Evolutionary conservation across 2,888 invertebrate genomes (phyloP), one percentile per base, ranked within the genome.

Genomic region (Synergus itoensis): DNA sequence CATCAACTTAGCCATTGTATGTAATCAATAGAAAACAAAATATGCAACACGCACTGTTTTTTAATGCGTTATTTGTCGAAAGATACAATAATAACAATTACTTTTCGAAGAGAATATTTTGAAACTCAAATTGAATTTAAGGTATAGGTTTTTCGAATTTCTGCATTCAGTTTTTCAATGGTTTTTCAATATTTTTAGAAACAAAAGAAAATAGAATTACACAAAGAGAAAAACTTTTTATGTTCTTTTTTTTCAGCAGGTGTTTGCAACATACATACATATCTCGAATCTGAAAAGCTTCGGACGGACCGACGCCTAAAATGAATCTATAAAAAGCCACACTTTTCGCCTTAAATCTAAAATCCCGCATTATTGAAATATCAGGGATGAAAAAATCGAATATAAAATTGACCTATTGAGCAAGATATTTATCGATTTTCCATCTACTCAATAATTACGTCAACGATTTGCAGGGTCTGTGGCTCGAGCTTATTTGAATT

Each of bases 401-500:
- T 62, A 5, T 62, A 62, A 62, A 62, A 28, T 28, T 62, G 14
- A 62, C 62, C 12, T 62, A 62, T 11, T 11, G 11, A 77, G 45
- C 4, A 48, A 5, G 60, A 79, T 76, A 79, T 81, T 65, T 75
- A 84, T 82, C 77, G 80, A 85, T 85, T 82, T 82, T 78, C 60
- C 43, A 40, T 16, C 62, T 16, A 41, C 76, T 60, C 64, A 67
- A 62, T 73, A 84, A 80, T 65, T 28, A 62, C 77, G 64, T 73
- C 78, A 78, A 78, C 79, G 81, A 76, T 77, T 78, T 57, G 76
- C 80, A 84, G 82, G 79, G 83, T 81, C 83, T 45, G 45, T 12
- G 45, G 45, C 45, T 7, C 4, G 21, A 21, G 62, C 28, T 21
- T 62, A 86, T 89, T 91, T 87, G 87, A 90, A 91, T 87, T 82